Evolutionary conservation across 2,113 vertebrate genomes (phyloP).

Genomic region (Equus przewalskii): DNA sequence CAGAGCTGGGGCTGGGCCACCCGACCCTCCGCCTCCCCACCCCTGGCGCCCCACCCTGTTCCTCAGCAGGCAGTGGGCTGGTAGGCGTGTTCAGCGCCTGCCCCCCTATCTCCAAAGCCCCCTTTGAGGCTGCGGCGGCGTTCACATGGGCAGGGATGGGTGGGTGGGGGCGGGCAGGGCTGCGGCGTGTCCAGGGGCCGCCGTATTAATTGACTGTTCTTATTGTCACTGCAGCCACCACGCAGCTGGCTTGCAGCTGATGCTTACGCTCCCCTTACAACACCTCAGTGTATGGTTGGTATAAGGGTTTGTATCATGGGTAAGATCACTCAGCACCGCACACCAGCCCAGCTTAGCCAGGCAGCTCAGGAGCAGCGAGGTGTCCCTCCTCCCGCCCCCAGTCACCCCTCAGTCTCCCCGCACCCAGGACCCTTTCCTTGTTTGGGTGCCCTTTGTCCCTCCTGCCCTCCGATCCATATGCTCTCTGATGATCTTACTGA

Average conservation of each 20-base stretch:
- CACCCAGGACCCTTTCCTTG: constrained; percentile 77
- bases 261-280: constrained; percentile 99
- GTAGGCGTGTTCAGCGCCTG: constrained; percentile 65
- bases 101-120: constrained; percentile 70
- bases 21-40: constrained; percentile 68
- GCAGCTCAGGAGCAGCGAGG: constrained; percentile 81
- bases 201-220: constrained; percentile 99
- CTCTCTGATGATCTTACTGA: background rate
- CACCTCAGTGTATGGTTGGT: constrained; percentile 99
- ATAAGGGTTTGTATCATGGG: constrained; percentile 99
- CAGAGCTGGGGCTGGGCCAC: constrained; percentile 68
- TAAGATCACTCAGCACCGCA: constrained; percentile 91
- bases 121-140: constrained; percentile 73
- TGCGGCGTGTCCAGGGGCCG: constrained; percentile 86
- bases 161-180: constrained; percentile 81
- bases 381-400: constrained; percentile 65
- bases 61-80: constrained; percentile 68
- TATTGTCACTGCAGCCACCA: constrained; percentile 99
- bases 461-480: constrained; percentile 24
- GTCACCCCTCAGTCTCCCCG: constrained; percentile 60
- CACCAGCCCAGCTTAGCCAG: constrained; percentile 84
- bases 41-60: constrained; percentile 59
- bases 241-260: constrained; percentile 99
- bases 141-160: constrained; percentile 79
- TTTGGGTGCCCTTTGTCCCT: constrained; percentile 76